These are phyloP conservation scores for Mungos mungo DNA, from an alignment of 2,113 vertebrate genomes.

Conservation along the genomic window DNA sequence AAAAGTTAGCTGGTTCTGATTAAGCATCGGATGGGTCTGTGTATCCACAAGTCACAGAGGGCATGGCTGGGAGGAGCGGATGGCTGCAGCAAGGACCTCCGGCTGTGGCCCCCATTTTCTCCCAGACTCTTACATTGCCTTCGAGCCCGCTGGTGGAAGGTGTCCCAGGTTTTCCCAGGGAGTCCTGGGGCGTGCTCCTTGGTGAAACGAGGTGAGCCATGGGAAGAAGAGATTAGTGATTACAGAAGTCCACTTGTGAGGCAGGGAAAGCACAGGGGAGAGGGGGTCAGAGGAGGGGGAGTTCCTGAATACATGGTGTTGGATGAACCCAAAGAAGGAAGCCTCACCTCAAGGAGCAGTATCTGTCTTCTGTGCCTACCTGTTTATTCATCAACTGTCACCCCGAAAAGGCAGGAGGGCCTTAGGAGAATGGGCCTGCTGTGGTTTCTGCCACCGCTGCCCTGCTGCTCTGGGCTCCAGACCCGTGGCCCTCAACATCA, in stretches of 20 bases:
- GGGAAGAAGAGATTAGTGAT: neutral
- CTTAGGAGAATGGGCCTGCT: neutral
- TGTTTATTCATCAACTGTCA: neutral
- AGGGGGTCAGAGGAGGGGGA: neutral
- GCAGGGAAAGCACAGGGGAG: neutral
- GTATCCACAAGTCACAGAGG: neutral
- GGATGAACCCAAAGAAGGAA: neutral
- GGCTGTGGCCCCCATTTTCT: neutral
- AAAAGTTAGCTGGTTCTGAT: neutral
- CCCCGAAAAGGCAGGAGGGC: neutral
- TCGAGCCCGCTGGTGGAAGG: neutral
- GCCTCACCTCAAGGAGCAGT: neutral
- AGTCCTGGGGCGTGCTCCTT: neutral
- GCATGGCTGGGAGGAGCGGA: neutral
- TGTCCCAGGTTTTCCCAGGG: neutral
- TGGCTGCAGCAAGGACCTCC: neutral
- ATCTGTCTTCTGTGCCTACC: neutral
- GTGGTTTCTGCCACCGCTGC: neutral
- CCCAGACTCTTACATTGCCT: neutral
- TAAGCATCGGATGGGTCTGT: neutral
- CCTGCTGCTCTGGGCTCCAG: neutral
- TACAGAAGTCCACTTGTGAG: neutral
- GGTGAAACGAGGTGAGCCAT: neutral
- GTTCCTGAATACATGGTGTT: neutral
- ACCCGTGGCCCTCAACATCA: neutral